Percentiles rank a stretch among this genome's conserved stretches.
These are phyloP conservation scores for Plestiodon gilberti DNA, from an alignment of 2,113 vertebrate genomes.

Conservation along the genomic window DNA sequence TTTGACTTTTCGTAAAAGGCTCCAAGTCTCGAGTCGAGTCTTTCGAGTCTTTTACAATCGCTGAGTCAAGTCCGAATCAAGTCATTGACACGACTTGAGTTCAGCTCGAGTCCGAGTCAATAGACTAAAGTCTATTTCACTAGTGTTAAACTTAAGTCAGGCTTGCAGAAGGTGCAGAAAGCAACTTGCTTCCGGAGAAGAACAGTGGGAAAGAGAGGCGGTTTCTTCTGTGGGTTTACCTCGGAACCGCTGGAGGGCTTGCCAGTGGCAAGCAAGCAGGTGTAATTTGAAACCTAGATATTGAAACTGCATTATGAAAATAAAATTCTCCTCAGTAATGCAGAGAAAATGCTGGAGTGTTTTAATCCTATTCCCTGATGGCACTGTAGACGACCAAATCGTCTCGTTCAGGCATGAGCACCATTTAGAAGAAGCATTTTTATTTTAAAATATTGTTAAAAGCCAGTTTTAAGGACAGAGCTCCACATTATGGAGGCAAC, in stretches of 20 bases:
- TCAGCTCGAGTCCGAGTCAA: too few species aligned
- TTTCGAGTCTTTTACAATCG: too few species aligned
- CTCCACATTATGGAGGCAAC: background rate
- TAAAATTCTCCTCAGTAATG: background rate
- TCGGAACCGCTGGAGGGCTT: background rate
- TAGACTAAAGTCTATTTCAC: too few species aligned
- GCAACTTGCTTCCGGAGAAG: too few species aligned
- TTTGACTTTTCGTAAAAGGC: too few species aligned
- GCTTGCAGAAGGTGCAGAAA: too few species aligned
- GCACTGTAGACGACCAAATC: background rate
- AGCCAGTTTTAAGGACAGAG: background rate
- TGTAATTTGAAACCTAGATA: background rate
- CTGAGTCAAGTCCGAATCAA: too few species aligned
- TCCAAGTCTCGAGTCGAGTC: too few species aligned
- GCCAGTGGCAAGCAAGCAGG: background rate
- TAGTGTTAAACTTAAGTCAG: too few species aligned
- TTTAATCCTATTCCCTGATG: background rate
- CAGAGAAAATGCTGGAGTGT: background rate
- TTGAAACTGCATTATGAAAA: background rate
- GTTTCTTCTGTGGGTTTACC: background rate
- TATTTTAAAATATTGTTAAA: fast-evolving
- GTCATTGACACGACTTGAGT: too few species aligned
- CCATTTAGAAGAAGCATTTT: background rate
- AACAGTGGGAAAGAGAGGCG: too few species aligned
- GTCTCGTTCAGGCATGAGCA: background rate